Evolutionary conservation across 2,113 vertebrate genomes (phyloP).

Genomic region (Limnothrissa miodon): DNA sequence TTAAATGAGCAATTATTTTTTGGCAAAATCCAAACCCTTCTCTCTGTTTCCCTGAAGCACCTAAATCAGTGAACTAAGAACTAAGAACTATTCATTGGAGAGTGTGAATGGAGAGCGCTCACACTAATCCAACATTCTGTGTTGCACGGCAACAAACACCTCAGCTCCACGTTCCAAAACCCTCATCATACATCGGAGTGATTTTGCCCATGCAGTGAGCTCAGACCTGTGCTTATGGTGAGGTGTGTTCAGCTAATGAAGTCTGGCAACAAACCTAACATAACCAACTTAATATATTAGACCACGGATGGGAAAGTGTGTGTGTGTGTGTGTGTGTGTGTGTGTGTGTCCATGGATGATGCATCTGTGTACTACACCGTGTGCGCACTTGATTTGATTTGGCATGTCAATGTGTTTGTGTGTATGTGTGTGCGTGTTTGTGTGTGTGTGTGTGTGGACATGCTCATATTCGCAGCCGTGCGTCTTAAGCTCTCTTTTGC

Average conservation of each 20-base stretch:
- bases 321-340: neutral
- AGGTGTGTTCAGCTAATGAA: neutral
- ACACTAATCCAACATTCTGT: neutral
- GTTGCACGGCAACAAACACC: neutral
- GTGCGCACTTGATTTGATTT: neutral
- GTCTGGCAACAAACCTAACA: neutral
- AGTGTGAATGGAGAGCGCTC: neutral
- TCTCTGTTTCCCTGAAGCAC: neutral
- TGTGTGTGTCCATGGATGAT: neutral
- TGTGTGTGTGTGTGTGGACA: constrained; percentile 45
- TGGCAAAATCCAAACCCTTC: neutral
- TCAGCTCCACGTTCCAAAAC: neutral
- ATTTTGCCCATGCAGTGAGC: neutral
- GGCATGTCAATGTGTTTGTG: neutral
- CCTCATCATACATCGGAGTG: neutral
- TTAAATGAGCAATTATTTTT: neutral
- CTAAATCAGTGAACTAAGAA: neutral
- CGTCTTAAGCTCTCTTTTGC: constrained; percentile 54
- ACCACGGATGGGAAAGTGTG: neutral
- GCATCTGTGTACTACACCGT: neutral
- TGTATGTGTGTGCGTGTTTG: constrained; percentile 44
- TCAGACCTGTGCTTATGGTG: neutral
- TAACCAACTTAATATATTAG: too few relatives aligned
- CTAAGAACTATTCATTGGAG: neutral
- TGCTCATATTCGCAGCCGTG: neutral